Percentiles rank a stretch among this genome's conserved stretches.
Conservation (phyloP, 2,888 invertebrate species). For the Pseudococcus longispinus region DNA sequence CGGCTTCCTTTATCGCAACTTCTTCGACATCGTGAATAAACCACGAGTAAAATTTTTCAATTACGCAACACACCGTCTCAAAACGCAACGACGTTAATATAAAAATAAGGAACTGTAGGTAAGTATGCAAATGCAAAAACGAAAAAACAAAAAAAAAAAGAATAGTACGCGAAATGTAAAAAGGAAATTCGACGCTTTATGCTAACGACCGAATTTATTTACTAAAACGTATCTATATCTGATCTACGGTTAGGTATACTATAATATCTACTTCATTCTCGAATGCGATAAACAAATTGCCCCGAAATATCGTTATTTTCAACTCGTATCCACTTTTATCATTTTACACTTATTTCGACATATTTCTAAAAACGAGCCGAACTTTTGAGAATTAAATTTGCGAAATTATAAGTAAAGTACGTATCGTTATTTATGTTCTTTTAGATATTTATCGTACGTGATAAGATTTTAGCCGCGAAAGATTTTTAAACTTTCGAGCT, state of each 20-base stretch:
- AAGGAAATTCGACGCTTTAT: background rate
- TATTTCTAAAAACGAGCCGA: background rate
- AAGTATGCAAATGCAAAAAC: too few relatives aligned
- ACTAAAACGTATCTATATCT: background rate
- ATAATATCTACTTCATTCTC: too few relatives aligned
- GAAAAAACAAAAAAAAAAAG: too few relatives aligned
- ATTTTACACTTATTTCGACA: background rate
- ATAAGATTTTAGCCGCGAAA: background rate
- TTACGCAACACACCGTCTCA: too few relatives aligned
- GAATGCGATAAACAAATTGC: background rate
- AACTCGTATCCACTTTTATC: background rate
- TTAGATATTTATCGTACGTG: background rate
- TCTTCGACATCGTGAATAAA: too few relatives aligned
- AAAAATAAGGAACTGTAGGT: too few relatives aligned
- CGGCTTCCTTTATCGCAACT: too few relatives aligned
- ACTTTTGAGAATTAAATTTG: background rate
- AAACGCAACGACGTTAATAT: too few relatives aligned
- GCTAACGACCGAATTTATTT: background rate
- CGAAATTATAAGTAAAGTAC: background rate
- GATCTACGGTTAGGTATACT: too few relatives aligned
- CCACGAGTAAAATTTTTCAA: too few relatives aligned
- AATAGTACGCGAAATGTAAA: background rate
- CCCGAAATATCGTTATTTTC: background rate
- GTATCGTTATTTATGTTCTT: background rate
- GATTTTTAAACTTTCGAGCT: background rate